phyloP scores from a whole-genome alignment of 2,113 vertebrate species.

The Passer montanus region DNA sequence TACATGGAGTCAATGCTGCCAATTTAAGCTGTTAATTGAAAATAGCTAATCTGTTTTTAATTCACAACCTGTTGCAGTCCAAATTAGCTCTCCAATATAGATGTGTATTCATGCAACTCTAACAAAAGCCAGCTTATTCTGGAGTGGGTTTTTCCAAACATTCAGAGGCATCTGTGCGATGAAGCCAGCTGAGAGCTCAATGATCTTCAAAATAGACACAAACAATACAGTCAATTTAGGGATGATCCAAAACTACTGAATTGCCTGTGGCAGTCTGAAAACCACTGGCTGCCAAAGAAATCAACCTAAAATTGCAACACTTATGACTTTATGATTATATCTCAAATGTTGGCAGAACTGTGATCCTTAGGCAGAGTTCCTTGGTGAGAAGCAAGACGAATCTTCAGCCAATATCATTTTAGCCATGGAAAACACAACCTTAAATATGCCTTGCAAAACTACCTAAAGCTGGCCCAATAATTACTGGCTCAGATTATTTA shows the following conservation, averaged over 20 bases:
- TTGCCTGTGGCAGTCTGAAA: background rate
- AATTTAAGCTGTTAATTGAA: background rate
- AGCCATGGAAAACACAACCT: background rate
- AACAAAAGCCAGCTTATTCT: background rate
- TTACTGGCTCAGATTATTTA: background rate
- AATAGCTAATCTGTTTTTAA: background rate
- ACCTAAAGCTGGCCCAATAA: background rate
- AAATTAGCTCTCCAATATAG: background rate
- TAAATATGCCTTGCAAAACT: background rate
- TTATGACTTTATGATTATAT: background rate
- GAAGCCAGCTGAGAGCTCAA: background rate
- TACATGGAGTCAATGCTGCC: background rate
- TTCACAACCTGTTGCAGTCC: background rate
- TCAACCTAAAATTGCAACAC: constrained; percentile 24
- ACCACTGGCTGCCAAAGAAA: constrained; percentile 18
- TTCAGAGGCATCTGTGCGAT: background rate
- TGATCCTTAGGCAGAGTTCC: background rate
- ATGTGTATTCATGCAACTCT: background rate
- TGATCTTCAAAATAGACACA: constrained; percentile 7
- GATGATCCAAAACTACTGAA: background rate
- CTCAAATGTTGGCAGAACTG: background rate
- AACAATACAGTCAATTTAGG: background rate
- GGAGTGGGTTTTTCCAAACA: background rate
- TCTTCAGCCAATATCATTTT: background rate
- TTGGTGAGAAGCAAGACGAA: background rate